These are phyloP conservation scores for Athene cunicularia DNA, from an alignment of 2,113 vertebrate genomes.

Conservation along the genomic window DNA sequence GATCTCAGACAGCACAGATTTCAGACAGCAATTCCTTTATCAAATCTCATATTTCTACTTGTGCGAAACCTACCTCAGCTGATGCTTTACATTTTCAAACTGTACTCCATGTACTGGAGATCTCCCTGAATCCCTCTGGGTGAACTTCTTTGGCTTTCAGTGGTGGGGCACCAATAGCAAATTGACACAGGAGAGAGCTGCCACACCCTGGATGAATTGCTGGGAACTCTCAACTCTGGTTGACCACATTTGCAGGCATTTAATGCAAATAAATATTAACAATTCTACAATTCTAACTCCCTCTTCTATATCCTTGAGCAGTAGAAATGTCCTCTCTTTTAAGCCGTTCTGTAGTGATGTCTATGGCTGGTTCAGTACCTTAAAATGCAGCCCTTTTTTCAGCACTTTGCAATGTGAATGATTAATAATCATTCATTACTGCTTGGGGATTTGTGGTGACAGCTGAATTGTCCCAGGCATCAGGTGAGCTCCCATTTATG, in stretches of 20 bases:
- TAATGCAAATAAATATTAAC: neutral
- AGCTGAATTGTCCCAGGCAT: neutral
- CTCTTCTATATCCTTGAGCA: neutral
- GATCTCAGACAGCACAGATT: neutral
- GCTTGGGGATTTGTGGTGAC: neutral
- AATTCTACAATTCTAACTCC: neutral
- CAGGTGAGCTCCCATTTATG: neutral
- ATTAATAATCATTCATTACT: neutral
- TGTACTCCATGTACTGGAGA: neutral
- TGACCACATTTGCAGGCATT: neutral
- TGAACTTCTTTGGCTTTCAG: neutral
- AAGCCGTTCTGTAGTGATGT: neutral
- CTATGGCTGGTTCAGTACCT: neutral
- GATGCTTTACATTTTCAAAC: neutral
- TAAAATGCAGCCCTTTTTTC: neutral
- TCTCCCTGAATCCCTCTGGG: neutral
- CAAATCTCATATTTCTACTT: neutral
- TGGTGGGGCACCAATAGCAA: fast-evolving
- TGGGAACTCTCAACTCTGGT: neutral
- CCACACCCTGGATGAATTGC: neutral
- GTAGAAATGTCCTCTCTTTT: neutral
- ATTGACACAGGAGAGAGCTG: neutral
- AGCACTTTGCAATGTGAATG: neutral
- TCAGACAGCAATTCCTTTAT: neutral
- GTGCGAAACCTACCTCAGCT: neutral